Conservation (phyloP, 2,113 vertebrate species). For the Forbesichthys agassizii region DNA sequence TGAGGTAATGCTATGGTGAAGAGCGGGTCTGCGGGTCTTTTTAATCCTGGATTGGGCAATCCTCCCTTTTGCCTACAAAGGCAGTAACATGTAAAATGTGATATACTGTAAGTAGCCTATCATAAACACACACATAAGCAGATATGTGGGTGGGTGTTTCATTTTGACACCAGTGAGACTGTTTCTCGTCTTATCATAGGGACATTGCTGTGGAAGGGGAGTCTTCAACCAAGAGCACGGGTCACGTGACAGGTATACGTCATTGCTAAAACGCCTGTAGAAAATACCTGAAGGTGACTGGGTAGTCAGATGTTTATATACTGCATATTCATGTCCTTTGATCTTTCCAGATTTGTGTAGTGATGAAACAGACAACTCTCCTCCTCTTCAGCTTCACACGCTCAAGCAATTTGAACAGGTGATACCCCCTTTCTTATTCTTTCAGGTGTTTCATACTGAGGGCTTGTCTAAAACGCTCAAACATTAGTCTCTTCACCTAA, state of each 20-base stretch:
- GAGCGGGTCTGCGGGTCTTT: slow-evolving; percentile 19
- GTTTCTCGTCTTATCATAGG: slow-evolving; percentile 24
- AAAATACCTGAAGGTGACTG: background rate
- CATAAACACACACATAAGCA: background rate
- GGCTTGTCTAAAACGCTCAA: background rate
- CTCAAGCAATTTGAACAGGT: slow-evolving; percentile 80
- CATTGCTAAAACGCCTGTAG: background rate
- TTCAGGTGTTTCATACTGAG: background rate
- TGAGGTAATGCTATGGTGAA: slow-evolving; percentile 13
- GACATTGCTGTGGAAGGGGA: slow-evolving; percentile 55
- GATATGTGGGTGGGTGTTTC: background rate
- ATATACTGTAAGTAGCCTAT: too few relatives aligned
- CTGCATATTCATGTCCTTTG: background rate
- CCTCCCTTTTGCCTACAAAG: background rate
- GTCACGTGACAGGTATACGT: slow-evolving; percentile 72
- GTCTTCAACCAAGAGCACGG: slow-evolving; percentile 56
- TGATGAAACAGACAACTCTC: slow-evolving; percentile 70
- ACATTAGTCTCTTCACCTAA: background rate
- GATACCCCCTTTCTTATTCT: background rate
- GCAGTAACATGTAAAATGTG: background rate
- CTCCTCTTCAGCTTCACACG: slow-evolving; percentile 74
- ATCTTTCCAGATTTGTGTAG: slow-evolving; percentile 64
- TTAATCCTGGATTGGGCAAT: background rate
- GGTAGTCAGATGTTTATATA: background rate
- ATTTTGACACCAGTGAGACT: slow-evolving; percentile 3